Conservation (phyloP, 1,140 invertebrate genomes). For the Metopolophium dirhodum region DNA sequence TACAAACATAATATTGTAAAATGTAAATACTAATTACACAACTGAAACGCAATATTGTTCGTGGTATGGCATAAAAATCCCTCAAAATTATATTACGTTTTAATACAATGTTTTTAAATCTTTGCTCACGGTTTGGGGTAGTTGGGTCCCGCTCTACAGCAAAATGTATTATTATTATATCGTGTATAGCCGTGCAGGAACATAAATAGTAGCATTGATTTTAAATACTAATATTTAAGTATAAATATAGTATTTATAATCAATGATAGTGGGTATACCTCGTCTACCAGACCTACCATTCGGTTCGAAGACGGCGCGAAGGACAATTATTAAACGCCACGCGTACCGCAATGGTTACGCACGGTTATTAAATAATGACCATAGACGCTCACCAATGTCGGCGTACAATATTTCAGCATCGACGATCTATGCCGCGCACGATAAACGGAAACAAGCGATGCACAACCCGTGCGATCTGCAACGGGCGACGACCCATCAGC, state of each 20-base stretch:
- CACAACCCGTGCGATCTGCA: not conserved
- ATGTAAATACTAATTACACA: too few relatives aligned
- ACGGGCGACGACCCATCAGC: not conserved
- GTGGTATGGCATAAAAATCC: too few relatives aligned
- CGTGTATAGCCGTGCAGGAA: not conserved
- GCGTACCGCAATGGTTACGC: not conserved
- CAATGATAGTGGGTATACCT: too few relatives aligned
- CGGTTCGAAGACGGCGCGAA: not conserved
- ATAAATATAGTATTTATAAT: too few relatives aligned
- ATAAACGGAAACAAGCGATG: not conserved
- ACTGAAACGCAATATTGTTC: too few relatives aligned
- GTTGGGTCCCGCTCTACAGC: not conserved
- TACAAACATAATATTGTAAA: too few relatives aligned
- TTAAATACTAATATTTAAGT: too few relatives aligned
- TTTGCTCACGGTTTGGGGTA: not conserved
- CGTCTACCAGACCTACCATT: too few relatives aligned
- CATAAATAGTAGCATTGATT: too few relatives aligned
- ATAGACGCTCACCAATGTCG: not conserved
- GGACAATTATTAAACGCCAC: too few relatives aligned
- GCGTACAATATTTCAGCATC: not conserved
- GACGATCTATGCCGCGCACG: not conserved
- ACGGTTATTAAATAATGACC: not conserved
- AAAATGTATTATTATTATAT: not conserved
- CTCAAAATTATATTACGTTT: too few relatives aligned
- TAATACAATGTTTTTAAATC: too few relatives aligned